Evolutionary conservation across 2,113 vertebrate species (phyloP), one percentile per base, ranked within the genome.

Genomic region (Fulmarus glacialis): DNA sequence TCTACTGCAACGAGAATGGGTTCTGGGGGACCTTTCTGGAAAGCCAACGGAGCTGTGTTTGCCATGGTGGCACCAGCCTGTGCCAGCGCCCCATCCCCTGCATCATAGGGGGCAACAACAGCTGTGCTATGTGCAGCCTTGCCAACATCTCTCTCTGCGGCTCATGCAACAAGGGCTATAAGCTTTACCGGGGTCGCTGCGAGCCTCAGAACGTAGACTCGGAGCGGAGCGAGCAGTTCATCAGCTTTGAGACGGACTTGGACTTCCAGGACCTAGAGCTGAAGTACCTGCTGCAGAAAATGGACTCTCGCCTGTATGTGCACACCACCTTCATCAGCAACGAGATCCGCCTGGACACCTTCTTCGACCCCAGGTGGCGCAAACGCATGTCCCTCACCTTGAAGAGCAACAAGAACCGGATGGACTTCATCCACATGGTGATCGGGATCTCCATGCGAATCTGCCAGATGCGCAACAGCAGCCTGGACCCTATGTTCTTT

Each of bases 321-420:
- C 99, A 99, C 97, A 99, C 99, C 70, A 99, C 99, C 32, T 99
- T 99, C 98, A 99, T 99, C 98, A 99, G 99, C 98, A 99, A 99
- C 1, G 99, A 99, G 98, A 99, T 99, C 96, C 99, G 99, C 90
- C 98, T 99, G 62, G 99, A 99, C 98, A 99, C 99, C 73, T 99
- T 99, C 98, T 99, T 99, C 1, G 99, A 99, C 94, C 99, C 99
- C 4, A 98, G 99, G 95, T 99, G 99, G 99, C 99, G 99, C 95
- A 99, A 99, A 91, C 99, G 99, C 95, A 99, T 99, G 99, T 99
- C 99, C 62, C 99, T 99, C 89, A 99, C 99, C n/a, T 98, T 99
- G 85, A 99, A 99, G 98, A 99, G 99, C 98, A 99, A 99, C 99
- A 99, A 99, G 98, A 99, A 99, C 98, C 98, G 99, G 82, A 99